A percentile compares a stretch with the other conserved stretches of the same genome.
These are phyloP conservation scores for Alentia gelatinosa DNA, from an alignment of 2,888 invertebrate species.

Conservation along the genomic window DNA sequence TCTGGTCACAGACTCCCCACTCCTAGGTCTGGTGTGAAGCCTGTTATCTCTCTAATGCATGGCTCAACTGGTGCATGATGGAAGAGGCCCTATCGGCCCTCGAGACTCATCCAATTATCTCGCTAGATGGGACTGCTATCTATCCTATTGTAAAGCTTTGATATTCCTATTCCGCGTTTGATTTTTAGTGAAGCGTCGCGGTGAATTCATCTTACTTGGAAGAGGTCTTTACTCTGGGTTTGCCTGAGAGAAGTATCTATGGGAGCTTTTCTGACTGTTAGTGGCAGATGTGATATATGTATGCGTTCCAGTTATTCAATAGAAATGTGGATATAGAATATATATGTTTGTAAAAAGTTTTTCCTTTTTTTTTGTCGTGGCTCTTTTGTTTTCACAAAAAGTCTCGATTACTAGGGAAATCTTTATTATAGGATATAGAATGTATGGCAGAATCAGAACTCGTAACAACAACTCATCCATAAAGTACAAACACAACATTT, in stretches of 20 bases:
- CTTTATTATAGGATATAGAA: no score
- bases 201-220: no score
- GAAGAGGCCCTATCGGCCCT: not conserved
- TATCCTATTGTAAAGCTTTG: not conserved
- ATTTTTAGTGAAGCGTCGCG: not conserved
- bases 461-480: no score
- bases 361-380: no score
- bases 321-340: not conserved
- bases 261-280: no score
- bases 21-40: not conserved
- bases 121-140: not conserved
- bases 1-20: not conserved
- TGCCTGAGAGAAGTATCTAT: no score
- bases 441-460: no score
- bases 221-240: no score
- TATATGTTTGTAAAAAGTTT: not conserved
- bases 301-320: not conserved
- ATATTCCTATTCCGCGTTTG: not conserved
- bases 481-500: no score
- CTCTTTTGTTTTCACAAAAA: no score
- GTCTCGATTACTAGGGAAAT: no score
- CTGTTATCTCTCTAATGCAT: not conserved
- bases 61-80: not conserved
- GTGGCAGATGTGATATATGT: not conserved
- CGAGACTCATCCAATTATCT: not conserved